These are phyloP conservation scores for Dynastes tityus DNA, from an alignment of 2,888 invertebrate genomes.

Conservation along the genomic window DNA sequence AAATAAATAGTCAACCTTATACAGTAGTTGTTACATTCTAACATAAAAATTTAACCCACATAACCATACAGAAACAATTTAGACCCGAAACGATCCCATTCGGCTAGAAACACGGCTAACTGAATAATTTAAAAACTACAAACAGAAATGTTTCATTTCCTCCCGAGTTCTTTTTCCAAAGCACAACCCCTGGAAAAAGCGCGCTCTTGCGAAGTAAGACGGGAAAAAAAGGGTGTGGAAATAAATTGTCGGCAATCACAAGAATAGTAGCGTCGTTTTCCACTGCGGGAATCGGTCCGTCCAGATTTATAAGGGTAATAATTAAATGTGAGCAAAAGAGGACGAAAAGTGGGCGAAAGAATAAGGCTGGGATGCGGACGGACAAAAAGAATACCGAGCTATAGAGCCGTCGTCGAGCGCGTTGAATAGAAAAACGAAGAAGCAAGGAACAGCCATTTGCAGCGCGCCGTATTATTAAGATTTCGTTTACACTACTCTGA, in stretches of 20 bases:
- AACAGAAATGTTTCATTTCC: conserved; percentile 1
- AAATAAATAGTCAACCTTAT: too few species aligned
- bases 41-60: too few species aligned
- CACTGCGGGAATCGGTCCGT: conserved; percentile 33
- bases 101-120: background rate
- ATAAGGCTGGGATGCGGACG: background rate
- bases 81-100: background rate
- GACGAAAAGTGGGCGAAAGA: background rate
- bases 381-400: background rate
- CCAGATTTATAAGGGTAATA: conserved; percentile 45
- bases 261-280: conserved; percentile 39
- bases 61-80: background rate
- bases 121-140: background rate
- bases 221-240: conserved; percentile 9
- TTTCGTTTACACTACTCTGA: too few species aligned
- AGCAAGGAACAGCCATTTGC: background rate
- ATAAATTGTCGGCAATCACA: conserved; percentile 40
- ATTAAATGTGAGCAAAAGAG: conserved; percentile 34
- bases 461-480: too few species aligned
- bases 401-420: too few species aligned
- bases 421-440: background rate
- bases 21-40: too few species aligned
- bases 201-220: too few species aligned
- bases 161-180: too few species aligned
- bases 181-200: too few species aligned